A percentile compares a stretch with the other conserved stretches of the same genome.
Conservation (phyloP, 2,797 vertebrate species). For the Xyrichtys novacula region DNA sequence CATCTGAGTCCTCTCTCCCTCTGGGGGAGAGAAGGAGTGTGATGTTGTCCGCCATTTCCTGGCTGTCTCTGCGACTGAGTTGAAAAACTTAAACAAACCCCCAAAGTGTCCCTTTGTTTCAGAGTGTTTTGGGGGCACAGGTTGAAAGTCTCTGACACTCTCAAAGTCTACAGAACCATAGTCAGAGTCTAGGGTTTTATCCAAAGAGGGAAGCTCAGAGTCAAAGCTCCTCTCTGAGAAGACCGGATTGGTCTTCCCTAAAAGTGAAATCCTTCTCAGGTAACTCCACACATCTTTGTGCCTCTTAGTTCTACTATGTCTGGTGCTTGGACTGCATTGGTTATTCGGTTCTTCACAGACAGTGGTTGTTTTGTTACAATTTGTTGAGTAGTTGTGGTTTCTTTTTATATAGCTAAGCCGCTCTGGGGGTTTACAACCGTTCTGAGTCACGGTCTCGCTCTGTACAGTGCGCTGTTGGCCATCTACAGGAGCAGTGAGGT, state of each 20-base stretch:
- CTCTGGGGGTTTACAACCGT: constrained; percentile 77
- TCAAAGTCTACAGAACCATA: constrained; percentile 83
- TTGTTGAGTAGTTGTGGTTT: constrained; percentile 79
- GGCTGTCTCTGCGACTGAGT: constrained; percentile 87
- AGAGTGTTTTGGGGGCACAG: constrained; percentile 72
- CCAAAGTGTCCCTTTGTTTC: constrained; percentile 88
- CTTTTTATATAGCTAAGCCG: constrained; percentile 76
- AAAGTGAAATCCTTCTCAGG: constrained; percentile 89
- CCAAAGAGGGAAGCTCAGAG: constrained; percentile 84
- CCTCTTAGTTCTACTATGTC: constrained; percentile 76
- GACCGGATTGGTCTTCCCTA: constrained; percentile 84
- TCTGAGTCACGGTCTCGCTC: constrained; percentile 77
- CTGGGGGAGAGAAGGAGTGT: constrained; percentile 84
- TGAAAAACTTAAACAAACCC: constrained; percentile 91
- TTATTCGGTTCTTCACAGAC: constrained; percentile 77
- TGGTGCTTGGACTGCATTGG: constrained; percentile 77
- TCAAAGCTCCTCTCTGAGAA: constrained; percentile 86
- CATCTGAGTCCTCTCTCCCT: constrained; percentile 81
- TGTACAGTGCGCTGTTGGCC: constrained; percentile 69
- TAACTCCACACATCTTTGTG: constrained; percentile 92
- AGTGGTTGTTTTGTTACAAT: constrained; percentile 77
- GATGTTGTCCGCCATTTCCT: constrained; percentile 90
- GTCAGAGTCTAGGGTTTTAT: constrained; percentile 85
- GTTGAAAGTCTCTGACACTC: constrained; percentile 79
- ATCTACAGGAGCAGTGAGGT: constrained; percentile 82